Conservation (phyloP, 2,888 invertebrate species). For the Drosophila leonis region DNA sequence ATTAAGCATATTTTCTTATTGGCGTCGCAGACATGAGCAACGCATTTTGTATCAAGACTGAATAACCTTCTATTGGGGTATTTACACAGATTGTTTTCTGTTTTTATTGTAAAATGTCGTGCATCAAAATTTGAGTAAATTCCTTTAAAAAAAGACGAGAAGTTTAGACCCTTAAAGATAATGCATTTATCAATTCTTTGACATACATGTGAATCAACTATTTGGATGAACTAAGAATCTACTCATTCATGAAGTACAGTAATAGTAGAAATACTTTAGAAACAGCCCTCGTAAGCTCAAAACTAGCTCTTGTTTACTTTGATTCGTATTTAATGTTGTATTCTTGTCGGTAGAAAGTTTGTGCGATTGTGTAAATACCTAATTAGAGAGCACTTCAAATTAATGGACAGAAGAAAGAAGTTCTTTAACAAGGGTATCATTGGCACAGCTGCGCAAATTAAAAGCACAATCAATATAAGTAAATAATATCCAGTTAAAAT, state of each 20-base stretch:
- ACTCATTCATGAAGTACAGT: no score
- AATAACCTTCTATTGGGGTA: neutral
- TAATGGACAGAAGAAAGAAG: neutral
- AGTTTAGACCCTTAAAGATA: no score
- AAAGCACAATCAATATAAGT: neutral
- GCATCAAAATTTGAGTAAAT: no score
- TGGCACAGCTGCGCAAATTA: constrained; percentile 1
- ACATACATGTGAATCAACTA: no score
- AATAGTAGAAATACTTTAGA: neutral
- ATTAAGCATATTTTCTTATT: no score
- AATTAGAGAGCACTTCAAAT: neutral
- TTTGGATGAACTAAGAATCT: no score
- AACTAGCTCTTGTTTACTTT: neutral
- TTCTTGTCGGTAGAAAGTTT: neutral
- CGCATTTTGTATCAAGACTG: neutral
- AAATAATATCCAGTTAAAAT: neutral
- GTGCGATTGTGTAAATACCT: neutral
- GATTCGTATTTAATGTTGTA: neutral
- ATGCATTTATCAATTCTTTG: no score
- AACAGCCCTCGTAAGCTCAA: neutral
- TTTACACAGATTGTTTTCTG: neutral
- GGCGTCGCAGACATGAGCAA: no score
- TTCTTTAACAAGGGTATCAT: neutral
- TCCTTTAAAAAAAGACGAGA: no score
- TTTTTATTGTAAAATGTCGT: no score